Base-by-base conservation (phyloP, 2,888 invertebrate genomes). In the Osmoderma eremita region DNA sequence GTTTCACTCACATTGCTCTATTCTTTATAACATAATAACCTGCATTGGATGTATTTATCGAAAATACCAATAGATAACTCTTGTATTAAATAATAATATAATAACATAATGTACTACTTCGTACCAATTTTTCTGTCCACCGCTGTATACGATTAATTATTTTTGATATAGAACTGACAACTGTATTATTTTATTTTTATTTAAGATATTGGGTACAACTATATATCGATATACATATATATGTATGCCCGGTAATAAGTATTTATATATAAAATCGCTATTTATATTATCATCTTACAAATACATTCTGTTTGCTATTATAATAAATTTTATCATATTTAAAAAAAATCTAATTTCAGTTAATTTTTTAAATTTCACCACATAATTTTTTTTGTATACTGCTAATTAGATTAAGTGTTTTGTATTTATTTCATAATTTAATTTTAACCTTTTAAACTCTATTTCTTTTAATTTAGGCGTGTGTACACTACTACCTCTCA, bases 381-480 rank as follows among this genome's bases (percentile, higher is more conserved):
- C 24, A 17, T 56, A 41, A 8, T 41, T 42, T 42, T n/a, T n/a
- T n/a, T 45, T 48, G 24, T 49, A 22, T 39, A 65, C 56, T 54
- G 48, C 38, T 65, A 65, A 65, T 42, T 62, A 62, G 17, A 20
- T 58, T 58, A 65, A 45, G 17, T 61, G 41, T 41, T 65, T 58
- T 65, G 49, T 65, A 65, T 65, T 65, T 65, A 65, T 65, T 65
- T 30, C 13, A 42, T 65, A 24, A 38, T 20, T 38, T 65, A 48
- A 36, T 56, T 36, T 45, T 61, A 48, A 17, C 18, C 10, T 24
- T 54, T 30, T 54, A 54, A 22, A 6, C 6, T 30, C 10, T 50
- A 36, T 62, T 22, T 51, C 20, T 36, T 38, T 63, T 22, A 50
- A 51, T 51, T 51, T 15, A 45, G 8, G 15, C 18, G 15, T 45